Evolutionary conservation across 2,113 vertebrate genomes (phyloP).

Genomic region (Cynoglossus semilaevis): DNA sequence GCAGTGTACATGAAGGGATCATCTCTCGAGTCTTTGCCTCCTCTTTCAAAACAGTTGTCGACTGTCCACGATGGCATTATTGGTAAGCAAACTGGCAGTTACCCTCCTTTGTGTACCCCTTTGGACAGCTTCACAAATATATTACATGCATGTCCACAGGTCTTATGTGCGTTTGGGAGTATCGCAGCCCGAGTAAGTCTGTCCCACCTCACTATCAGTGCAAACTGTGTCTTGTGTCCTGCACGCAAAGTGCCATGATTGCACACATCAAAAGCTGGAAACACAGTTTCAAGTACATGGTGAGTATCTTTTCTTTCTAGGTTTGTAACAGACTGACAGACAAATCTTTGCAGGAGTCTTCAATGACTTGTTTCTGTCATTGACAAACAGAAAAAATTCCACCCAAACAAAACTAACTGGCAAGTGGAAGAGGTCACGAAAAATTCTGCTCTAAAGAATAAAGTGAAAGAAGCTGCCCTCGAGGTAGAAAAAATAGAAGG

Average conservation of each 20-base stretch:
- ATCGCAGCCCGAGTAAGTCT: conserved; percentile 76
- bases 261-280: conserved; percentile 78
- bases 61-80: conserved; percentile 59
- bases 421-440: conserved; percentile 64
- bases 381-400: conserved; percentile 61
- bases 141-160: conserved; percentile 62
- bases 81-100: conserved; percentile 58
- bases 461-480: conserved; percentile 56
- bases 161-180: conserved; percentile 80
- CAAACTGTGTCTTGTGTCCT: conserved; percentile 73
- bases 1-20: conserved; percentile 70
- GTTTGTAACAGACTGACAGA: background rate
- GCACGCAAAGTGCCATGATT: conserved; percentile 73
- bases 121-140: conserved; percentile 5
- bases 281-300: conserved; percentile 76
- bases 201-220: conserved; percentile 79
- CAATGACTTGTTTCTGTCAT: background rate
- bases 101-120: background rate
- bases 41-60: conserved; percentile 66
- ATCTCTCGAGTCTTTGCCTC: conserved; percentile 66
- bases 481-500: conserved; percentile 69
- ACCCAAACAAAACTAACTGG: conserved; percentile 58
- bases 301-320: conserved; percentile 36
- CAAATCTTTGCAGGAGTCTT: background rate
- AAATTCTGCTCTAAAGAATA: conserved; percentile 65